Evolutionary conservation across 2,797 vertebrate species (phyloP), one percentile per base, ranked within the genome.

Genomic region (Sebastes vulpes): DNA sequence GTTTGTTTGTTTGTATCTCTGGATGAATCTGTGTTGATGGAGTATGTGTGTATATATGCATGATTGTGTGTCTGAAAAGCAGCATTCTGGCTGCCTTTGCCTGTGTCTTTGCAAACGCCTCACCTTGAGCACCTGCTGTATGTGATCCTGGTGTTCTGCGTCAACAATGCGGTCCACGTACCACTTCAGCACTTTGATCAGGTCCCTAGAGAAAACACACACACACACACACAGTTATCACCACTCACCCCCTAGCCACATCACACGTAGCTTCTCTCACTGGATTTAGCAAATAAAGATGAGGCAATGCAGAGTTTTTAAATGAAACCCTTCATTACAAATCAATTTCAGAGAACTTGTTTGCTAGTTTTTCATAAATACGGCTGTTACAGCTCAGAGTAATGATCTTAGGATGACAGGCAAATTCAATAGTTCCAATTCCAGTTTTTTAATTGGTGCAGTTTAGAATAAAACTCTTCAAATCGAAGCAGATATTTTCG

Each of bases 111-210:
- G 25, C 26, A 12, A 5, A 32, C 1, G 42, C n/a, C 92, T 93
- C 96, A 99, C 99, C 98, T 99, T 99, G 87, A 99, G 94, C 70
- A 99, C 98, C 88, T 98, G 97, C 92, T 99, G 99, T 83, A 99
- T 99, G 92, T 99, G 98, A 61, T 99, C 97, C 57, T 99, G 99
- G 68, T 98, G 96, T 82, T 99, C 98, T 0, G 97, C 97, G 79
- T 99, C 98, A 9, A 98, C 97, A 84, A 99, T 98, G 85, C 99
- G 96, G 94, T 99, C 98, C 94, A 99, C 97, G 28, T 99, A 98
- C 98, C 98, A 99, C 86, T 99, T 99, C n/a, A 99, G 94, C 18
- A 99, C 98, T 96, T 99, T 99, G 94, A 99, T 98, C 89, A 99
- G 97, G 91, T 99, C 99, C 94, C 99, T 99, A 71, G 72, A 91